Conservation (phyloP, 1,140 invertebrate genomes). For the Paracyclopina nana region DNA sequence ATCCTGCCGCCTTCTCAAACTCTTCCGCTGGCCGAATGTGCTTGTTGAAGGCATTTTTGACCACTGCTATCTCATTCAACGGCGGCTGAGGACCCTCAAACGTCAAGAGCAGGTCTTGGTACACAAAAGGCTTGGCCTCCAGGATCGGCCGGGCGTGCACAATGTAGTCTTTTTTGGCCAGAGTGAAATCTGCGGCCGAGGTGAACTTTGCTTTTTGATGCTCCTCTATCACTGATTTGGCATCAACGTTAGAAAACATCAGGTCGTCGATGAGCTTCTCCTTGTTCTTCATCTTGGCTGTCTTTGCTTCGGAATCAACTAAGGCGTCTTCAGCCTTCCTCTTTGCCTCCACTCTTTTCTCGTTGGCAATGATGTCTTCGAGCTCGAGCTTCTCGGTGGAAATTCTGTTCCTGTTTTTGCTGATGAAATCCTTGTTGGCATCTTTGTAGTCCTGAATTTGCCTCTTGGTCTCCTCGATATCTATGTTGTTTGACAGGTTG, state of each 20-base stretch:
- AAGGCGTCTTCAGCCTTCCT: slow-evolving; percentile 41
- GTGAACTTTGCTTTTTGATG: slow-evolving; percentile 47
- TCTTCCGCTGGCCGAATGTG: slow-evolving; percentile 49
- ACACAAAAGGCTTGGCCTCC: slow-evolving; percentile 40
- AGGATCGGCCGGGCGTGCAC: slow-evolving; percentile 18
- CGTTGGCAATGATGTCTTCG: slow-evolving; percentile 65
- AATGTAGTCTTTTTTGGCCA: slow-evolving; percentile 34
- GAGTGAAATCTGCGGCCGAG: too few relatives aligned
- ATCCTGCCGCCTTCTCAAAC: slow-evolving; percentile 69
- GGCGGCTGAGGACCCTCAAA: slow-evolving; percentile 42
- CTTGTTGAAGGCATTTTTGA: slow-evolving; percentile 50
- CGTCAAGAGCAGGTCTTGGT: slow-evolving; percentile 36
- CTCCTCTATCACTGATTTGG: slow-evolving; percentile 60
- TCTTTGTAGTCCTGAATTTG: slow-evolving; percentile 83
- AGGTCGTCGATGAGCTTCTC: slow-evolving; percentile 80
- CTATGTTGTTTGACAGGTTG: slow-evolving; percentile 76
- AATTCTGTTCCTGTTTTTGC: slow-evolving; percentile 45
- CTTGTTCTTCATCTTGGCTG: slow-evolving; percentile 58
- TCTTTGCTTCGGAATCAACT: slow-evolving; percentile 37
- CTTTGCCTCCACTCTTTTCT: slow-evolving; percentile 27
- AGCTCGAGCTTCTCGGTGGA: slow-evolving; percentile 43
- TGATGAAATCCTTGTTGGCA: slow-evolving; percentile 73
- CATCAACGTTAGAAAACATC: slow-evolving; percentile 73
- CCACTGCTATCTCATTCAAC: slow-evolving; percentile 37
- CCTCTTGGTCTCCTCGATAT: slow-evolving; percentile 69